Evolutionary conservation across 1,140 invertebrate species (phyloP), one percentile per base, ranked within the genome.

Genomic region (Drosophila santomea): DNA sequence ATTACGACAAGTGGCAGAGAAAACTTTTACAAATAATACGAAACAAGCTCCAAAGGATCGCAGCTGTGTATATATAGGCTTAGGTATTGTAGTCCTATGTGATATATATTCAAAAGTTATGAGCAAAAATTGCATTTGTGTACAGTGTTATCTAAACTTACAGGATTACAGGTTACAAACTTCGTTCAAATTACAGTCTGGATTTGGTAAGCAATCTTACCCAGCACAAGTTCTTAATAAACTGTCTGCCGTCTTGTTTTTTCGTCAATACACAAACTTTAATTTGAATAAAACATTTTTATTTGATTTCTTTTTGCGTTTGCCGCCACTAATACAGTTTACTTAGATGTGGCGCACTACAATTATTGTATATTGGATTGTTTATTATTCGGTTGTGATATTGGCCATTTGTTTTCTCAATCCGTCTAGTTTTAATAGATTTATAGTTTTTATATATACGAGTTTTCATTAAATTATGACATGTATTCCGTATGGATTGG

Each of bases 61-160:
- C 52, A 71, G 68, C 64, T 56, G 38, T 50, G 51, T 69, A 47
- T 69, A 71, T 69, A 56, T 48, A 50, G 51, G 44, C 68, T 71
- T 77, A 64, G 73, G 58, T 81, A 77, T 44, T 59, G 44, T 58
- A 71, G 67, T 72, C 68, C 67, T 79, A 60, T 51, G 52, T 71
- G 61, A 59, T 83, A 58, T 62, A 64, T 61, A 57, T 68, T 56
- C 48, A 82, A 61, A 80, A 81, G 78, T 83, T 75, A 82, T 88
- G 81, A 88, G 82, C 79, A 86, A 88, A 86, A 79, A 45, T 76
- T 88, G 79, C 82, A 83, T 79, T 79, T 88, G 83, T 86, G 80
- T 86, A 86, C 82, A 86, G 84, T 86, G 83, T 69, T 83, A 75
- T 88, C 79, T 88, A 88, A 86, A 82, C 80, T 66, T 78, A 80